A percentile compares a stretch with the other conserved stretches of the same genome.
phyloP scores from a whole-genome alignment of 2,113 vertebrate species.

The Thymallus thymallus region DNA sequence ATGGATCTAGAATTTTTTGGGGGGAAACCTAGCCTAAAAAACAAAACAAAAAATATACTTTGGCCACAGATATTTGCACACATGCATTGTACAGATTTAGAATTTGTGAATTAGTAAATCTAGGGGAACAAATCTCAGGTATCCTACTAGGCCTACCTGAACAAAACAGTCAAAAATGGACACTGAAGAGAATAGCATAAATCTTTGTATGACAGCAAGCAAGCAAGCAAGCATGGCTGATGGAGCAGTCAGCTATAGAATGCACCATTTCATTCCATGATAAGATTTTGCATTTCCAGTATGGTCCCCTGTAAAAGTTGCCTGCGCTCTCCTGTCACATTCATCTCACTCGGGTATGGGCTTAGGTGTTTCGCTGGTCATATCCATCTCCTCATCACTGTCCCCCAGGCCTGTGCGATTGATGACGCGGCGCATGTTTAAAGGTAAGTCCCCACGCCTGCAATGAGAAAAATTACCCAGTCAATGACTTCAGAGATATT shows the following conservation, averaged over 20 bases:
- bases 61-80: conserved; percentile 36
- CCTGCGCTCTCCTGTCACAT: not conserved
- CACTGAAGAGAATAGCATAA: too few relatives aligned
- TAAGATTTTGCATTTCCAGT: not conserved
- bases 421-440: conserved; percentile 44
- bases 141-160: too few relatives aligned
- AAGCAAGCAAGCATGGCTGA: too few relatives aligned
- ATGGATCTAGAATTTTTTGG: conserved; percentile 29
- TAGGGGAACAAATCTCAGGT: not conserved
- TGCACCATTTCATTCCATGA: too few relatives aligned
- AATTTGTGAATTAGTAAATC: not conserved
- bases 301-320: not conserved
- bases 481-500: not conserved
- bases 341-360: conserved; percentile 56
- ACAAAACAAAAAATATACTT: conserved; percentile 25
- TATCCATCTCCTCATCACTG: conserved; percentile 69
- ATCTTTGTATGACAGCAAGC: too few relatives aligned
- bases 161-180: too few relatives aligned
- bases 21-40: too few relatives aligned
- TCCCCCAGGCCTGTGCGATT: conserved; percentile 59
- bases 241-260: not conserved
- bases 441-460: conserved; percentile 67
- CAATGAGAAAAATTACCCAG: not conserved
- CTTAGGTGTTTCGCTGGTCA: conserved; percentile 44
- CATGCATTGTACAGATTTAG: conserved; percentile 21